Evolutionary conservation across 2,888 invertebrate species (phyloP), one percentile per base, ranked within the genome.

Genomic region (Clunio marinus): DNA sequence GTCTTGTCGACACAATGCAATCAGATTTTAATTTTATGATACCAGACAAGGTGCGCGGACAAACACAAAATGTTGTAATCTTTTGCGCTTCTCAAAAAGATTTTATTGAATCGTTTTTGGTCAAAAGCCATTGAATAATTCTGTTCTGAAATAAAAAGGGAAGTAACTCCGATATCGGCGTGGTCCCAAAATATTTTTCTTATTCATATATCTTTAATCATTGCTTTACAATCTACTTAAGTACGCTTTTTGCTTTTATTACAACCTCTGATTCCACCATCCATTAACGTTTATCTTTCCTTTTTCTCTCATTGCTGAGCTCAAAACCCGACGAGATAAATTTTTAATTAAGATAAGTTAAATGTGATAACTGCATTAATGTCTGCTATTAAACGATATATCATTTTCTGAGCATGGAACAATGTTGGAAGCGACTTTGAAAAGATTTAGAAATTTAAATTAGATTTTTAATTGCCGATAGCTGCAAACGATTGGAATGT

Each of bases 291-390:
- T 60, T 63, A 63, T 63, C 63, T 63, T 27, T 27, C 45, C 27
- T 63, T 46, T 63, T 63, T 37, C 24, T 24, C 27, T 37, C 45
- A 27, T 46, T 63, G 45, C 45, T 24, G 25, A 41, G 63, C 63
- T 45, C 13, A 63, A 25, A 59, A 62, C 35, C 37, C 41, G 22
- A 25, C 22, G 62, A 63, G 63, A 63, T 63, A 63, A 63, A 63
- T 46, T 63, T 63, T 63, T 63, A 63, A 63, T 63, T 63, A 63
- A 63, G 63, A 63, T 63, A 63, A 62, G 22, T 27, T 37, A 63
- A 63, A 63, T 41, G 41, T 28, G 63, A 63, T 63, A 63, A 63
- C 41, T 63, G 63, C 63, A 63, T 63, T 63, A 63, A 63, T 63
- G 45, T 41, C 63, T 45, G 63, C 41, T 45, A 63, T 63, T 63